These are phyloP conservation scores for Paralichthys olivaceus DNA, from an alignment of 2,113 vertebrate genomes.

Conservation along the genomic window DNA sequence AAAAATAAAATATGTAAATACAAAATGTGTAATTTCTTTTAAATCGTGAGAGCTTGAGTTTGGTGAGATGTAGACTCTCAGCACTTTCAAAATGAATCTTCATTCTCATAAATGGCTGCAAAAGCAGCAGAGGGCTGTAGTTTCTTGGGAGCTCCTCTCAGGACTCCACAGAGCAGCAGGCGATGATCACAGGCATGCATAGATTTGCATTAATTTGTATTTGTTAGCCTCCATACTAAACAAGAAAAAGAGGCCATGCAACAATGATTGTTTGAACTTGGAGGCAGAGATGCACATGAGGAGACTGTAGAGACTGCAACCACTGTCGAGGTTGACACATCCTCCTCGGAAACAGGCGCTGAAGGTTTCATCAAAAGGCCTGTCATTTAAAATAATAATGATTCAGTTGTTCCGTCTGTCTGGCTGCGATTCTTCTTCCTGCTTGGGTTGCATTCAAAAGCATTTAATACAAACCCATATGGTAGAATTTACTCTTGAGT, in stretches of 20 bases:
- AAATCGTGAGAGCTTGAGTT: neutral
- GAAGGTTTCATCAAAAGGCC: conserved; percentile 3
- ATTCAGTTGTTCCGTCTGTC: conserved; percentile 15
- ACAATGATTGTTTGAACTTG: conserved; percentile 43
- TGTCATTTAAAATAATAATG: conserved; percentile 28
- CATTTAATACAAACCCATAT: conserved; percentile 11
- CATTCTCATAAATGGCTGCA: neutral
- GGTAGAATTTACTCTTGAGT: conserved; percentile 12
- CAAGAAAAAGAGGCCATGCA: conserved; percentile 37
- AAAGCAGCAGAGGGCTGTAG: neutral
- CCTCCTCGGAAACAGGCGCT: conserved; percentile 10
- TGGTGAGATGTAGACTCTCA: neutral
- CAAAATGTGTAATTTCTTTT: neutral
- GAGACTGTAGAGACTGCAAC: conserved; percentile 16
- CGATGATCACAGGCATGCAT: conserved; percentile 68
- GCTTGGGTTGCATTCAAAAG: conserved; percentile 24
- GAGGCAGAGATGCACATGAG: conserved; percentile 23
- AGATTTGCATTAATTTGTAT: conserved; percentile 78
- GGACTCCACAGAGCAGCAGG: conserved; percentile 58
- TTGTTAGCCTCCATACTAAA: conserved; percentile 33
- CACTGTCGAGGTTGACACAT: conserved; percentile 15
- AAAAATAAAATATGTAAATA: too few species aligned
- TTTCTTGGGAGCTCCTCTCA: conserved; percentile 14
- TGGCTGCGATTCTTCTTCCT: neutral
- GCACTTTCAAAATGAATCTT: neutral